Evolutionary conservation across 2,888 invertebrate species (phyloP).

Genomic region (Trichogramma dendrolimi): DNA sequence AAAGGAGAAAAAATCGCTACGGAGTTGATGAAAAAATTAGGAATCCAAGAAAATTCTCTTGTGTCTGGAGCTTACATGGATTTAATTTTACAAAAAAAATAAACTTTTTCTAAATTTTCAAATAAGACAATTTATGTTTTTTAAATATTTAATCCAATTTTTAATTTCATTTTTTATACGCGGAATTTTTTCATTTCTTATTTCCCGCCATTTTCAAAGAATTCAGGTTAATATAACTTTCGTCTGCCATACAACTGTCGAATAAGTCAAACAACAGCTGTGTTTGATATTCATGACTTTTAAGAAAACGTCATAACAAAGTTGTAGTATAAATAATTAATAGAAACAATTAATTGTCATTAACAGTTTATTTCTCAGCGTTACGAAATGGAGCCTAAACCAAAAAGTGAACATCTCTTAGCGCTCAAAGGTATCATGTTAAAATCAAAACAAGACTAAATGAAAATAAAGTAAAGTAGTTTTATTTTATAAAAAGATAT

Average conservation of each 20-base stretch:
- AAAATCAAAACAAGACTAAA: background rate
- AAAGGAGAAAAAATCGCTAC: slow-evolving; percentile 70
- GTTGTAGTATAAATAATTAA: background rate
- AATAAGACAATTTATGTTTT: background rate
- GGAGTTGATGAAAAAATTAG: slow-evolving; percentile 65
- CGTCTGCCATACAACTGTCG: background rate
- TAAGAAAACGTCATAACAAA: background rate
- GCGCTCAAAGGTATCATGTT: slow-evolving; percentile 57
- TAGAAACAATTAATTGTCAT: background rate
- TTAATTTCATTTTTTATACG: background rate
- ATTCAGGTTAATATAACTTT: slow-evolving; percentile 8
- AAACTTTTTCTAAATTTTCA: slow-evolving; percentile 3
- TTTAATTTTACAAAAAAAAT: slow-evolving; percentile 51
- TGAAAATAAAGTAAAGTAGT: background rate
- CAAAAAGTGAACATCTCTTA: slow-evolving; percentile 60
- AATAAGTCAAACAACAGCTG: background rate
- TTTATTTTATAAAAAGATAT: slow-evolving; percentile 9
- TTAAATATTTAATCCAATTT: background rate
- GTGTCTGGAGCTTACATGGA: slow-evolving; percentile 76
- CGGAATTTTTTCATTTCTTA: background rate
- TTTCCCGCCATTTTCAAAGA: slow-evolving; percentile 1
- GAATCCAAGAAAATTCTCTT: slow-evolving; percentile 61
- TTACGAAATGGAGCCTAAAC: slow-evolving; percentile 58
- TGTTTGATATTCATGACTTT: too few relatives aligned
- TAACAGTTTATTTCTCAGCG: background rate